Evolutionary conservation across 2,797 vertebrate genomes (phyloP).

Genomic region (Taeniopygia guttata): DNA sequence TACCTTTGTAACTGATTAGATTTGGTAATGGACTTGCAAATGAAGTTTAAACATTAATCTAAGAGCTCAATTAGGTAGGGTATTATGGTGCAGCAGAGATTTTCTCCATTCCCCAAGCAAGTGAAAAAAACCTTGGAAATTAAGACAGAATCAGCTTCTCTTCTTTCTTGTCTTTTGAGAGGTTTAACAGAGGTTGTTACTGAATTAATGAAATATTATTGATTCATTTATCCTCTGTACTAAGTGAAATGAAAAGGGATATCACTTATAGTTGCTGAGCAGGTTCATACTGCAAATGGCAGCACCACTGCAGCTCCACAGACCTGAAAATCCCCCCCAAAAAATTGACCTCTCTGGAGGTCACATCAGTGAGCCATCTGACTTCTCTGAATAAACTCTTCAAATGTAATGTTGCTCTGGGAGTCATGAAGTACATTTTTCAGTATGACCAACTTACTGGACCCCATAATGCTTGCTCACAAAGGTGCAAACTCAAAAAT

Average conservation of each 20-base stretch:
- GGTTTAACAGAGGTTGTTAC: constrained; percentile 45
- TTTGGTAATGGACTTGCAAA: constrained; percentile 69
- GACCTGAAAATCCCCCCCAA: background rate
- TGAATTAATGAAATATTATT: constrained; percentile 58
- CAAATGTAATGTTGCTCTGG: background rate
- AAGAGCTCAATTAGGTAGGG: constrained; percentile 51
- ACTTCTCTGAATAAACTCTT: background rate
- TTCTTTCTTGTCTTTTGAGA: constrained; percentile 44
- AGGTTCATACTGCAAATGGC: background rate
- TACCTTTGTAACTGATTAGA: constrained; percentile 57
- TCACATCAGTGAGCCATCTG: background rate
- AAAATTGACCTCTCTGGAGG: background rate
- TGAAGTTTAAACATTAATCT: constrained; percentile 69
- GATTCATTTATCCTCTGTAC: constrained; percentile 29
- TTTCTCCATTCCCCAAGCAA: constrained; percentile 32
- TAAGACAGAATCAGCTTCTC: constrained; percentile 42
- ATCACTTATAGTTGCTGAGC: background rate
- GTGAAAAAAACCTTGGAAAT: constrained; percentile 28
- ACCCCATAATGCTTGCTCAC: background rate
- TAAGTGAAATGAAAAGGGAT: background rate
- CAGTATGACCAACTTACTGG: background rate
- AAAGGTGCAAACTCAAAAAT: background rate
- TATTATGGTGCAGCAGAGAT: constrained; percentile 34
- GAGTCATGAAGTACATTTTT: background rate
- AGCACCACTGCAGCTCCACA: background rate